Percentiles rank a stretch among this genome's conserved stretches.
Evolutionary conservation across 2,113 vertebrate genomes (phyloP).

Genomic region (Psephotus haematonotus): DNA sequence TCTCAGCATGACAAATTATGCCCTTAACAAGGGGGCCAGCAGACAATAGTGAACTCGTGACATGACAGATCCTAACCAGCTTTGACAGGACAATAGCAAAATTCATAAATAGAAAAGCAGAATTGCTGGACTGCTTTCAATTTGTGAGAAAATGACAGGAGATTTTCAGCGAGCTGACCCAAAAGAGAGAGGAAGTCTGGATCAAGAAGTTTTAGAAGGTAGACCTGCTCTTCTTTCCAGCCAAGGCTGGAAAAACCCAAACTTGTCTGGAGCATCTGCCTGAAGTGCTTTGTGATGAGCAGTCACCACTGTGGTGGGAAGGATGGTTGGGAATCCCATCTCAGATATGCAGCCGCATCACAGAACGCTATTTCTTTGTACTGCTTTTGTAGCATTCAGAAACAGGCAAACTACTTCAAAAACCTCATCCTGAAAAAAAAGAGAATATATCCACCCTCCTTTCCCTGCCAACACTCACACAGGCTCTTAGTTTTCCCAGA

Average conservation of each 20-base stretch:
- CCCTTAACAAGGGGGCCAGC: background rate
- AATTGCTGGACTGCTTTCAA: background rate
- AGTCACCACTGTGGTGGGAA: background rate
- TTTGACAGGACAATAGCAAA: conserved; percentile 40
- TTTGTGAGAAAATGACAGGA: background rate
- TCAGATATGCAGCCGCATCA: background rate
- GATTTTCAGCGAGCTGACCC: background rate
- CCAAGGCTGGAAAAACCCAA: background rate
- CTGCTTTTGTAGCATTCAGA: background rate
- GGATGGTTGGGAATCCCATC: background rate
- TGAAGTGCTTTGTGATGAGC: background rate
- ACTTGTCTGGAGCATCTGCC: background rate
- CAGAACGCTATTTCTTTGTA: background rate
- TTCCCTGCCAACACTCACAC: background rate
- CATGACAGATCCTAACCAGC: background rate
- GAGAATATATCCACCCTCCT: background rate
- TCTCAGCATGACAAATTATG: conserved; percentile 17
- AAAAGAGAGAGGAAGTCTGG: background rate
- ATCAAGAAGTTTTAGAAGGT: background rate
- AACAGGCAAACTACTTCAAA: background rate
- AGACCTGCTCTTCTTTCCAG: background rate
- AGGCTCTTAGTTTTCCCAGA: background rate
- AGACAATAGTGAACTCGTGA: background rate
- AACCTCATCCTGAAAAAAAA: background rate
- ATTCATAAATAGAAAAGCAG: background rate